Percentiles rank a stretch among this genome's conserved stretches.
Evolutionary conservation across 2,113 vertebrate genomes (phyloP).

Genomic region (Sminthopsis crassicaudata): DNA sequence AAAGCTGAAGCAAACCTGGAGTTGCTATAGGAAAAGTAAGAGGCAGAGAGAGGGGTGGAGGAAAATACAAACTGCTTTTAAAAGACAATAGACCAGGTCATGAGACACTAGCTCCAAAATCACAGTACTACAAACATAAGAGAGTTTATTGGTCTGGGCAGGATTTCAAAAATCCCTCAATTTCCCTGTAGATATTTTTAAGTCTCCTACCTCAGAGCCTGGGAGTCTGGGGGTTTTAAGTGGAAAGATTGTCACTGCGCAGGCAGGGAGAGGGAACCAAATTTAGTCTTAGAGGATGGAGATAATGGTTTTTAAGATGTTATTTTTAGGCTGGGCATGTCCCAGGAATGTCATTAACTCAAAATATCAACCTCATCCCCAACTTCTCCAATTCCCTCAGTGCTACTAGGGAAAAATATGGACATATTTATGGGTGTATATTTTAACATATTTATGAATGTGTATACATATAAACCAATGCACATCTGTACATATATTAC

Average conservation of each 20-base stretch:
- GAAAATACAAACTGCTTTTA: conserved; percentile 15
- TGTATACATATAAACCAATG: not conserved
- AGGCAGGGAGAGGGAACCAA: not conserved
- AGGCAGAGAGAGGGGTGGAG: not conserved
- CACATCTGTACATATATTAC: not conserved
- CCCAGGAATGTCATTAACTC: conserved; percentile 55
- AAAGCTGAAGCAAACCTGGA: not conserved
- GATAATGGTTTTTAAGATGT: conserved; percentile 38
- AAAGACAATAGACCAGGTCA: not conserved
- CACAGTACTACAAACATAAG: conserved; percentile 45
- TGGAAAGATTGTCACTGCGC: conserved; percentile 44
- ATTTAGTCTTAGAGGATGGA: conserved; percentile 48
- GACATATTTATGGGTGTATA: not conserved
- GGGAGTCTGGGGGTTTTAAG: conserved; percentile 39
- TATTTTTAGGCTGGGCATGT: conserved; percentile 61
- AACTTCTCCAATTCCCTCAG: not conserved
- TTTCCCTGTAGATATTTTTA: conserved; percentile 48
- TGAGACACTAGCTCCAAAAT: conserved; percentile 30
- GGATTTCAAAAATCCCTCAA: conserved; percentile 64
- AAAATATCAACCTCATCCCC: not conserved
- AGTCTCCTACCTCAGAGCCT: conserved; percentile 47
- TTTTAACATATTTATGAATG: not conserved
- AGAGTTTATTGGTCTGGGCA: conserved; percentile 62
- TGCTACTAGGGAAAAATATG: not conserved
- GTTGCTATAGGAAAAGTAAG: not conserved